These are phyloP conservation scores for Nothoprocta perdicaria DNA, from an alignment of 2,113 vertebrate genomes.

Conservation along the genomic window DNA sequence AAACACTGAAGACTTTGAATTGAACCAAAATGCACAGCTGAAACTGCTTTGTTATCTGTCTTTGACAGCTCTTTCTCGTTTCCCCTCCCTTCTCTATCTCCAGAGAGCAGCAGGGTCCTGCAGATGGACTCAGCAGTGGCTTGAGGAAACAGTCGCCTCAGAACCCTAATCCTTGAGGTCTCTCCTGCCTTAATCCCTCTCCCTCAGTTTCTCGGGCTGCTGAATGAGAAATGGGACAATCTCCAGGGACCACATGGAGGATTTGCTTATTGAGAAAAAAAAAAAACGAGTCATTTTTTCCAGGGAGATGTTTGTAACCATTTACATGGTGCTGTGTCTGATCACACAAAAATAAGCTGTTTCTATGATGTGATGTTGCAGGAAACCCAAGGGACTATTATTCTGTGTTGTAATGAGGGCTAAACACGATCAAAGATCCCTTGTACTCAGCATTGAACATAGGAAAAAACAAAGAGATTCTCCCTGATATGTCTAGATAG, in stretches of 20 bases:
- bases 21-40: conserved; percentile 38
- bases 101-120: background rate
- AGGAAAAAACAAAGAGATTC: background rate
- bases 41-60: conserved; percentile 29
- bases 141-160: background rate
- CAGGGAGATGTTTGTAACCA: background rate
- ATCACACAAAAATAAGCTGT: background rate
- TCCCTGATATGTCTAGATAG: background rate
- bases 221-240: background rate
- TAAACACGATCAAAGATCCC: background rate
- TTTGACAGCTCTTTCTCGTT: conserved; percentile 50
- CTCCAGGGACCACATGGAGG: fast-evolving
- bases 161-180: background rate
- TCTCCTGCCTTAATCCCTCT: background rate
- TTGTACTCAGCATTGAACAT: background rate
- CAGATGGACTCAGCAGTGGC: background rate
- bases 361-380: background rate
- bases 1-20: background rate
- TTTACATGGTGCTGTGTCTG: background rate
- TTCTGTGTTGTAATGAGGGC: background rate
- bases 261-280: background rate
- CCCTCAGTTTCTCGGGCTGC: background rate
- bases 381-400: background rate
- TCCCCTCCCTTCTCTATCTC: background rate
- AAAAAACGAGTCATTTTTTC: fast-evolving